Evolutionary conservation across 1,140 invertebrate species (phyloP), one percentile per base, ranked within the genome.

Genomic region (Holotrichia oblita): DNA sequence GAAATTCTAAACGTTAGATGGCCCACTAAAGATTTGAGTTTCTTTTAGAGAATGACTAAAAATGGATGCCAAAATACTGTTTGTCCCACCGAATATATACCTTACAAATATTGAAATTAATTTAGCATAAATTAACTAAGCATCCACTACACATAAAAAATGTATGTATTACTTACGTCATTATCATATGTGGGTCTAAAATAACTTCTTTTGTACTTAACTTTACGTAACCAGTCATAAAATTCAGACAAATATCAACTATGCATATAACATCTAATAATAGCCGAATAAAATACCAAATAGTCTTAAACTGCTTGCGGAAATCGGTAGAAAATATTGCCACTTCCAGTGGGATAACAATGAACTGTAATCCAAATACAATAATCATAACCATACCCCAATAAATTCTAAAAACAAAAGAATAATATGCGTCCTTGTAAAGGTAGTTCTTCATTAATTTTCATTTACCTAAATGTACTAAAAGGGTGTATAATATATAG

Each of bases 401-500:
- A 55, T 55, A 55, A n/a, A 55, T 55, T 17, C 48, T 55, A 17
- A n/a, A n/a, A 17, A 55, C 14, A 3, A 17, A 55, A 55, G 6
- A 14, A 55, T 4, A 4, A 2, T 34, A 55, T n/a, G n/a, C n/a
- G 3, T n/a, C 6, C 6, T 55, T n/a, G 12, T n/a, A 17, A 55
- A n/a, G 4, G 2, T 34, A 34, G 27, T 34, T 4, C 27, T 4
- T 4, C 27, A 34, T 34, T 34, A 1, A 34, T 0, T 55, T 17
- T 17, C 1, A 55, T 17, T 72, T 24, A 72, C 64, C 64, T 27
- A 10, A 40, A 27, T 22, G 14, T 40, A 24, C 64, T 72, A 22
- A 72, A 72, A 72, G 64, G 64, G 22, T 72, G 64, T 72, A 72
- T 27, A 40, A 72, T 72, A 7, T 34, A 72, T 20, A 72, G 14